These are phyloP conservation scores for Meteorus cinctellus DNA, from an alignment of 2,888 invertebrate species.

Conservation along the genomic window DNA sequence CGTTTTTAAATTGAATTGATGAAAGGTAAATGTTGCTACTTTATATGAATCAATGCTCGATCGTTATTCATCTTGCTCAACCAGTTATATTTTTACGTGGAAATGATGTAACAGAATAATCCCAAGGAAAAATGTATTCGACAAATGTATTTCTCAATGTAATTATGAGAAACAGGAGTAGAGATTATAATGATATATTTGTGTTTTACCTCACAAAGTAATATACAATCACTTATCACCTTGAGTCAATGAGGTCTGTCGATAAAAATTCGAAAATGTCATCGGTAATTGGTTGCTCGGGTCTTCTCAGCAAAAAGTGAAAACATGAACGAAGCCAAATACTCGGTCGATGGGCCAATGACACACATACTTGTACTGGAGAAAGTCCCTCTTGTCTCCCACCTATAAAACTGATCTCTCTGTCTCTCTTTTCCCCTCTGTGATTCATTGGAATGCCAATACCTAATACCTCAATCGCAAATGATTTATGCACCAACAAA, in stretches of 20 bases:
- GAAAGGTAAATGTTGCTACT: neutral
- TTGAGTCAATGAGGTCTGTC: neutral
- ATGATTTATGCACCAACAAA: no score
- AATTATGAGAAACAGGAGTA: neutral
- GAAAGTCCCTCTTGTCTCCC: conserved; percentile 55
- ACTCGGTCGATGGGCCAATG: conserved; percentile 53
- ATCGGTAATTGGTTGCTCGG: conserved; percentile 19
- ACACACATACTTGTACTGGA: conserved; percentile 67
- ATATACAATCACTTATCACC: conserved; percentile 17
- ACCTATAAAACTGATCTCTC: conserved; percentile 15
- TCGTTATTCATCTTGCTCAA: neutral
- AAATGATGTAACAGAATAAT: neutral
- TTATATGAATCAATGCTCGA: neutral
- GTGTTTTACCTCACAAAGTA: neutral
- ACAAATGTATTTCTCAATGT: neutral
- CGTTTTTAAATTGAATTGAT: neutral
- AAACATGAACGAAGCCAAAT: conserved; percentile 48
- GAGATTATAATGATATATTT: neutral
- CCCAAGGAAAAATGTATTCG: neutral
- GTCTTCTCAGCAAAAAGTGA: conserved; percentile 46
- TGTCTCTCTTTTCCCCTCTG: neutral
- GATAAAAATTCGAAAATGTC: conserved; percentile 5
- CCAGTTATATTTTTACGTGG: neutral
- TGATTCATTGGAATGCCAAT: neutral
- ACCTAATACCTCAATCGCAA: neutral